Percentiles rank a stretch among this genome's conserved stretches.
These are phyloP conservation scores for Aphis gossypii DNA, from an alignment of 1,140 invertebrate species.

Conservation along the genomic window DNA sequence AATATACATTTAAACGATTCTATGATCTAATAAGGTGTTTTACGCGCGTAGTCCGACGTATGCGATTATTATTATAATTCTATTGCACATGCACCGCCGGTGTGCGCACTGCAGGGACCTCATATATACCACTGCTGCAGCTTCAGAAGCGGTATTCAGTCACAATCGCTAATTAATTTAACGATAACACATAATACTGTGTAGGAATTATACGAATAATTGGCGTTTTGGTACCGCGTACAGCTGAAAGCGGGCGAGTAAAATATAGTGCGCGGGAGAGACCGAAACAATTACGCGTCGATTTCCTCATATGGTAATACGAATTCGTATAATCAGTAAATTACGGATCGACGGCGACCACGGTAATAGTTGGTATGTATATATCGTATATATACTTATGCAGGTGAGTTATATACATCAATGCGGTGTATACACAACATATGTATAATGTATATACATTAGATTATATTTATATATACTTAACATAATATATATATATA, in stretches of 20 bases:
- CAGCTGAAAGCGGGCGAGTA: not conserved
- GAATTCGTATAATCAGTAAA: not conserved
- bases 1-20: not conserved
- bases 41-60: not conserved
- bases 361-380: too few species aligned
- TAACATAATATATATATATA: not conserved
- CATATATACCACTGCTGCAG: too few species aligned
- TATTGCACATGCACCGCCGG: not conserved
- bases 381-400: not conserved
- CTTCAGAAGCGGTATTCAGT: not conserved
- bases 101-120: not conserved
- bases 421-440: not conserved
- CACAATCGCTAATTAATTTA: constrained; percentile 6
- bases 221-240: not conserved
- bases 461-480: not conserved
- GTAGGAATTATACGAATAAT: constrained; percentile 4
- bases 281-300: not conserved
- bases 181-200: not conserved
- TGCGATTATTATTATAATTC: not conserved
- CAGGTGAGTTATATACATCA: too few species aligned
- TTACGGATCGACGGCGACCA: not conserved
- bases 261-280: not conserved
- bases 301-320: not conserved
- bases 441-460: not conserved
- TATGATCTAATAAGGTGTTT: not conserved